phyloP scores from a whole-genome alignment of 1,140 invertebrate species.

The Hyphantria cunea region DNA sequence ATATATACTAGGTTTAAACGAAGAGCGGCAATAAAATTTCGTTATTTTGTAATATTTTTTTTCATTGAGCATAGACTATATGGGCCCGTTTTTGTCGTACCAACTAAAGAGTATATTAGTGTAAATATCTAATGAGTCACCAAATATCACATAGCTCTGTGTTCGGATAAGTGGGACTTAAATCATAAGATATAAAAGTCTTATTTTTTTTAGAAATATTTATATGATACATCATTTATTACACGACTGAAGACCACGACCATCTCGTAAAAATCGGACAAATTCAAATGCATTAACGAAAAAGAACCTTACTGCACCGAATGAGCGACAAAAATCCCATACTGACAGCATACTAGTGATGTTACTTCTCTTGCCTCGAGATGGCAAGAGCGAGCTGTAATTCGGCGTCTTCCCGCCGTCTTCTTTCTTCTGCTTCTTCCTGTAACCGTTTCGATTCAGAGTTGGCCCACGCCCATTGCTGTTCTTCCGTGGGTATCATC shows the following conservation, averaged over 20 bases:
- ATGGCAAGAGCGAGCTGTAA: conserved; percentile 82
- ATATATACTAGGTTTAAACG: neutral
- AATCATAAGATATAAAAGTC: too few relatives aligned
- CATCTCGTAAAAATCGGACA: conserved; percentile 3
- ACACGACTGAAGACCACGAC: neutral
- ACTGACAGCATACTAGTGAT: neutral
- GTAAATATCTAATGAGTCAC: too few relatives aligned
- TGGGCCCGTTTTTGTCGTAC: too few relatives aligned
- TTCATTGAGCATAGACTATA: too few relatives aligned
- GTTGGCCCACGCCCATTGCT: conserved; percentile 83
- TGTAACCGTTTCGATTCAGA: conserved; percentile 80
- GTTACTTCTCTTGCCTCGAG: conserved; percentile 74
- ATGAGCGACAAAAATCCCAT: too few relatives aligned
- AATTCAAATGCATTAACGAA: neutral
- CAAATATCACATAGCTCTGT: too few relatives aligned
- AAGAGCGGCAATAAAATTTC: neutral
- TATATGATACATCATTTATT: neutral
- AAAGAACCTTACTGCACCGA: too few relatives aligned
- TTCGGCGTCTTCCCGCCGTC: conserved; percentile 80
- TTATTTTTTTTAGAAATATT: neutral
- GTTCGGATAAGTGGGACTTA: too few relatives aligned
- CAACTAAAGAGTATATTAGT: too few relatives aligned
- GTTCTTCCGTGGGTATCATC: conserved; percentile 73
- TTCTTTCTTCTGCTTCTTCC: conserved; percentile 69
- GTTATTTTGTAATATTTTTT: neutral